Conservation (phyloP, 2,113 vertebrate species). For the Fregetta grallaria region DNA sequence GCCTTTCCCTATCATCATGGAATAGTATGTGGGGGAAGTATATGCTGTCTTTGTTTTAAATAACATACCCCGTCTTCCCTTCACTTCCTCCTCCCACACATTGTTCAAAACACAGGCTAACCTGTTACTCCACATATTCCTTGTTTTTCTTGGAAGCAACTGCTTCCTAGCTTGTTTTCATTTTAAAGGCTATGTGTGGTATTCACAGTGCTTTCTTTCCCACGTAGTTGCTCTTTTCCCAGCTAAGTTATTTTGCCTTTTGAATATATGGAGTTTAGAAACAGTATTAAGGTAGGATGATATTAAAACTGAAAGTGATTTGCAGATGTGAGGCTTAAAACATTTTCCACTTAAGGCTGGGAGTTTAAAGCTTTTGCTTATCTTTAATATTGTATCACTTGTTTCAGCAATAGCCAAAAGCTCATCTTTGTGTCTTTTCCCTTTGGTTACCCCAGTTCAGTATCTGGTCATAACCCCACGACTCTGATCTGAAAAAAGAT, state of each 20-base stretch:
- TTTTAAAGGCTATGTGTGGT: slow-evolving; percentile 17
- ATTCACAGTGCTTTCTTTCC: not conserved
- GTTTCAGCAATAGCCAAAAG: not conserved
- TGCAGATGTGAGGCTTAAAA: not conserved
- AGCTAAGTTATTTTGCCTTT: slow-evolving; percentile 1
- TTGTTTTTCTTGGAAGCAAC: slow-evolving; percentile 62
- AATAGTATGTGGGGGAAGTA: not conserved
- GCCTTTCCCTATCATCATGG: not conserved
- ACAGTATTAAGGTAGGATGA: not conserved
- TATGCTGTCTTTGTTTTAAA: slow-evolving; percentile 24
- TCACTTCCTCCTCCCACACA: slow-evolving; percentile 44
- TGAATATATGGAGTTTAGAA: not conserved
- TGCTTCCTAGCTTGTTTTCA: slow-evolving; percentile 40
- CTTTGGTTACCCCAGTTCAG: not conserved
- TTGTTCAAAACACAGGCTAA: slow-evolving; percentile 52
- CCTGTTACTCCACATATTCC: slow-evolving; percentile 49
- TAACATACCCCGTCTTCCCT: not conserved
- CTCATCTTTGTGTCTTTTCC: not conserved
- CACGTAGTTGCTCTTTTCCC: slow-evolving; percentile 37
- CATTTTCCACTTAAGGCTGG: not conserved
- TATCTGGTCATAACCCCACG: not conserved
- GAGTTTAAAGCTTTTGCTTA: not conserved
- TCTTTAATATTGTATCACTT: not conserved
- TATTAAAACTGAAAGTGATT: not conserved
- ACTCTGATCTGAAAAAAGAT: not conserved